Base-by-base conservation (phyloP, 92 coral and sea anemone species). In the Anthopleura xanthogrammica region DNA sequence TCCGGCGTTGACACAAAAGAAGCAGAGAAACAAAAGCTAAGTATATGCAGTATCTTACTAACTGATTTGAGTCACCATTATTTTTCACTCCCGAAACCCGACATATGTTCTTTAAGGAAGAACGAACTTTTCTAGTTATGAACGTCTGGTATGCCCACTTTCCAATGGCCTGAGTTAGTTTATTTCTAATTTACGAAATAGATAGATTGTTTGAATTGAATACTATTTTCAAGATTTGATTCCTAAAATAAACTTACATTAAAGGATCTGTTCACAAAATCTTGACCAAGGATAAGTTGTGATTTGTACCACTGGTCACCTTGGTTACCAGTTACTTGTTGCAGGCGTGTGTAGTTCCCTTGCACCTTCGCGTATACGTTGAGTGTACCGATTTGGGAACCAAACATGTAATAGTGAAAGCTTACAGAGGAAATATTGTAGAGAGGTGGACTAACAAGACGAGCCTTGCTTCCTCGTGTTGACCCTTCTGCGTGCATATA, bases 401-500 rank as follows among this genome's bases (percentile, higher is more conserved):
- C 74, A 68, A 29, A 68, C 74, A 68, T 68, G 74, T 68, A 68
- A 13, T 68, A 68, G 43, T 23, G 24, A 68, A 68, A 68, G 42
- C 42, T 68, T 24, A 68, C 42, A 68, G 43, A 68, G 42, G 74
- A 68, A 1, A 29, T 68, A 23, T 68, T 68, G 41, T 68, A 9
- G 43, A 68, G 43, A 68, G 16, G 13, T 10, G 74, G 42, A 36
- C 74, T 68, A 36, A 68, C 74, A 68, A 68, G 74, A 29, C 74
- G 74, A 29, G 74, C 74, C 74, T 68, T 68, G 43, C 74, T 68
- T 24, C 74, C 74, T 68, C 74, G 24, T 68, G 41, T 68, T 68
- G 74, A 24, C 3, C 74, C 74, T 68, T 68, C 41, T 24, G 74
- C 74, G 29, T 22, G 41, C 74, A 68, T 68, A 42, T 68, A 68